Percentiles rank a stretch among this genome's conserved stretches.
Evolutionary conservation across 2,797 vertebrate genomes (phyloP).

Genomic region (Argyrosomus regius): DNA sequence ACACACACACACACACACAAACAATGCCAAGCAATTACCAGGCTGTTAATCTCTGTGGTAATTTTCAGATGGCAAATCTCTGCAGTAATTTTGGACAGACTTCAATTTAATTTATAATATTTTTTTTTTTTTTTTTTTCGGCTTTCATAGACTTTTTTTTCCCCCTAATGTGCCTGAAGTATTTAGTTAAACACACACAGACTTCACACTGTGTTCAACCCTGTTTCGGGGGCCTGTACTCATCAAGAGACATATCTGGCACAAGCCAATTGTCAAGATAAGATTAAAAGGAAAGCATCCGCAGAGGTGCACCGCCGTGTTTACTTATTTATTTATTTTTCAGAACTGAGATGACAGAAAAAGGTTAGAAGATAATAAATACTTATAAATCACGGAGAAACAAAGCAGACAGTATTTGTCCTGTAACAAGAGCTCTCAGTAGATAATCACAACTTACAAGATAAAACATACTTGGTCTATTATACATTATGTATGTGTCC

Average conservation of each 20-base stretch:
- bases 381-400: conserved; percentile 35
- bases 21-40: conserved; percentile 61
- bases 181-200: conserved; percentile 65
- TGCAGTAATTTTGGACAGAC: conserved; percentile 53
- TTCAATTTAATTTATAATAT: conserved; percentile 52
- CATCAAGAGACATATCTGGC: conserved; percentile 52
- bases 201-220: conserved; percentile 39
- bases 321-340: not conserved
- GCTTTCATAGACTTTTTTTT: conserved; percentile 24
- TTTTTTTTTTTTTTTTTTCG: conserved; percentile 6
- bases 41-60: conserved; percentile 44
- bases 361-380: conserved; percentile 23
- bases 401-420: not conserved
- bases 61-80: conserved; percentile 58
- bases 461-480: not conserved
- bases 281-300: conserved; percentile 49
- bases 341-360: not conserved
- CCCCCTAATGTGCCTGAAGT: conserved; percentile 21
- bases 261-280: conserved; percentile 53
- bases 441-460: not conserved
- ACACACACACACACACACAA: conserved; percentile 15
- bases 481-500: not conserved
- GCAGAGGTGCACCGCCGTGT: not conserved
- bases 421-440: not conserved
- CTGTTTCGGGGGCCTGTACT: not conserved